These are phyloP conservation scores for Ophioninae sp. DNA, from an alignment of 2,888 invertebrate genomes.

Conservation along the genomic window DNA sequence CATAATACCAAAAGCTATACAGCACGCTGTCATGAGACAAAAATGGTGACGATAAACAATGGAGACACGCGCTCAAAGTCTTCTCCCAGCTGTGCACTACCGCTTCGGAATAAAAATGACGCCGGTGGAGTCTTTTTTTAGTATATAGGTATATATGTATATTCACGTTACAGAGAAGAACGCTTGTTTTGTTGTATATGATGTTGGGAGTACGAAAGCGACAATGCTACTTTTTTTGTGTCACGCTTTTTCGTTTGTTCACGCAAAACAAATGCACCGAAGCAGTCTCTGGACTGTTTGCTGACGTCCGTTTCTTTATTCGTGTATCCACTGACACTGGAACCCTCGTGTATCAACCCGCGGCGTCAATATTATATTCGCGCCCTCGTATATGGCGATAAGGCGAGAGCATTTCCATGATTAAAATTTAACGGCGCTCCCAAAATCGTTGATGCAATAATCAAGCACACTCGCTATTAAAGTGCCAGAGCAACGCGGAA, in stretches of 20 bases:
- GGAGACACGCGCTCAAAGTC: constrained; percentile 45
- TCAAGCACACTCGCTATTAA: constrained; percentile 8
- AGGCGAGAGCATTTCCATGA: constrained; percentile 75
- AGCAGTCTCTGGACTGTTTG: constrained; percentile 63
- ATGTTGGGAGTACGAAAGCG: constrained; percentile 70
- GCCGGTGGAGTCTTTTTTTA: constrained; percentile 55
- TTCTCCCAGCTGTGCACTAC: constrained; percentile 43
- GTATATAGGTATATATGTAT: neutral
- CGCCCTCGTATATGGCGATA: constrained; percentile 68
- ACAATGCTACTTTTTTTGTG: constrained; percentile 73
- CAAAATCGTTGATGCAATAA: neutral
- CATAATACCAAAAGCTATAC: constrained; percentile 28
- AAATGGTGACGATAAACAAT: constrained; percentile 57
- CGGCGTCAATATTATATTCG: constrained; percentile 43
- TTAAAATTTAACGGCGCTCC: constrained; percentile 73
- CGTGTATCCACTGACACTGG: constrained; percentile 38
- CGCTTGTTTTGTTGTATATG: constrained; percentile 34
- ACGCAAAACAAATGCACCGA: constrained; percentile 68
- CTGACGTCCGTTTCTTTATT: constrained; percentile 54
- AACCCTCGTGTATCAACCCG: constrained; percentile 37
- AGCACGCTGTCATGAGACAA: constrained; percentile 21
- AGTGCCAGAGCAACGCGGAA: neutral
- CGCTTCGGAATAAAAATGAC: constrained; percentile 55
- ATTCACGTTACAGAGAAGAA: constrained; percentile 52
- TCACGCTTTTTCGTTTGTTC: constrained; percentile 45